Evolutionary conservation across 2,888 invertebrate genomes (phyloP), one percentile per base, ranked within the genome.

Genomic region (Cynaeus angustus): DNA sequence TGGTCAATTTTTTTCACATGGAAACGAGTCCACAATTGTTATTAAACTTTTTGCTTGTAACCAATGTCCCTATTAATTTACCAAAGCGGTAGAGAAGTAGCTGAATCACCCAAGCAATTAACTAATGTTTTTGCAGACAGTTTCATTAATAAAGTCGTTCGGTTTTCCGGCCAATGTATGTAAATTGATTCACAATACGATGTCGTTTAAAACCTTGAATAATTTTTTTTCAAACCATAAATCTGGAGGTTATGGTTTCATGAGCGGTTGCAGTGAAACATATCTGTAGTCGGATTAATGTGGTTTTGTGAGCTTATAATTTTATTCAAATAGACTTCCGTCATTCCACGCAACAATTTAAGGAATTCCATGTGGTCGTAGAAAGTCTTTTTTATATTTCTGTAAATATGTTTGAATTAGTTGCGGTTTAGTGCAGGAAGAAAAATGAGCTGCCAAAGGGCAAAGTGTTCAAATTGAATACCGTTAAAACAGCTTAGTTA

Each of bases 111-210:
- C 33, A 55, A 28, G 45, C 65, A 53, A 65, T 65, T 65, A 65
- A 65, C 53, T 55, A 65, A 65, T 65, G 65, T 65, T 65, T 65
- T 65, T 65, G 65, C 65, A 62, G 52, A 62, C 30, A 9, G 50
- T 62, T 62, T 62, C 62, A 52, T 62, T 62, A 62, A 58, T 58
- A 53, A 53, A 30, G 33, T 10, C 14, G n/a, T 59, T 53, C 33
- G 37, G 9, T 33, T 53, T 53, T 53, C 28, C 28, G 3, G 9
- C 37, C 37, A 53, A 33, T 59, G 26, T 13, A 28, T 53, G 26
- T 3, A 53, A 53, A 16, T 37, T 55, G 55, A 55, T 55, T 55
- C 38, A 37, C 16, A 14, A 38, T 41, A 12, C 16, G 6, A 37
- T 10, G 37, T 4, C 21, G 21, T 21, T 21, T 21, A 21, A 21